Conservation (phyloP, 1,140 invertebrate genomes). For the Brachionus paranguensis region DNA sequence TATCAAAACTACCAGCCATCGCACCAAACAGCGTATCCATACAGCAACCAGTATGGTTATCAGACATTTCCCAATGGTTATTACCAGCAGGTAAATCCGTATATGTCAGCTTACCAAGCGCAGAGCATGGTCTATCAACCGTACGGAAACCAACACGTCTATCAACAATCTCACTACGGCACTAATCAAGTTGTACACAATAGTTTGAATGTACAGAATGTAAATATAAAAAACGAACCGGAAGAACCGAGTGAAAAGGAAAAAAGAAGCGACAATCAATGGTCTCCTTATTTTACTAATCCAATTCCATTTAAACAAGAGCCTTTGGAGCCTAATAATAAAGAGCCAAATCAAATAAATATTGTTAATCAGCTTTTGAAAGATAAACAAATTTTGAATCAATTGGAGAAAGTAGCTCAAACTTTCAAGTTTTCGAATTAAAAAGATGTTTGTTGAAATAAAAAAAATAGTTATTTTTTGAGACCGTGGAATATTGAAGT, state of each 20-base stretch:
- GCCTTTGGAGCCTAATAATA: background rate
- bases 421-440: slow-evolving; percentile 1
- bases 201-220: background rate
- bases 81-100: background rate
- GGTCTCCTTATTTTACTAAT: slow-evolving; percentile 33
- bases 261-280: background rate
- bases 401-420: slow-evolving; percentile 25
- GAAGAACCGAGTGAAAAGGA: background rate
- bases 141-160: background rate
- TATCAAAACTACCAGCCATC: background rate
- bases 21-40: background rate
- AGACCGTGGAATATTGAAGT: background rate
- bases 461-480: background rate
- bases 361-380: slow-evolving; percentile 24
- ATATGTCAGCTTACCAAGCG: background rate
- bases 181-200: background rate
- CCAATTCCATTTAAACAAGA: slow-evolving; percentile 37
- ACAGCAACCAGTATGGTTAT: background rate
- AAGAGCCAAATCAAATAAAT: background rate
- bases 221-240: slow-evolving; percentile 16
- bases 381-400: slow-evolving; percentile 29
- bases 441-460: background rate
- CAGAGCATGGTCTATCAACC: background rate
- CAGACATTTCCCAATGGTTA: background rate
- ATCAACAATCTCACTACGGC: background rate